Conservation (phyloP, 2,113 vertebrate genomes). For the Pantherophis guttatus region DNA sequence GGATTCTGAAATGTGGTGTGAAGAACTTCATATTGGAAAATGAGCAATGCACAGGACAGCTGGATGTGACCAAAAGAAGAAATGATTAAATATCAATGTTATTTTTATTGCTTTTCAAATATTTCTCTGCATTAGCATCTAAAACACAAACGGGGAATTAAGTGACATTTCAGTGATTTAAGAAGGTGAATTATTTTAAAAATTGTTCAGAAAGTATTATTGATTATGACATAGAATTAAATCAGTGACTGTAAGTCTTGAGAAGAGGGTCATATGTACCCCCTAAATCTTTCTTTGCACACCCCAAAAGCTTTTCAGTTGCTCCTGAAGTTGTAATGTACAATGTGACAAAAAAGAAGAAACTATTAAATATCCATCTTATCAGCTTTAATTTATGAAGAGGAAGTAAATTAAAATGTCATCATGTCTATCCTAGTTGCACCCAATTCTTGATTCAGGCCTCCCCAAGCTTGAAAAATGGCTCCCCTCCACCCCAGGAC, state of each 20-base stretch:
- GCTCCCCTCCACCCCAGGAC: background rate
- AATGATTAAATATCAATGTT: background rate
- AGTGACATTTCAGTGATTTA: background rate
- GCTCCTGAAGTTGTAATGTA: background rate
- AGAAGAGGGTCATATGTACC: background rate
- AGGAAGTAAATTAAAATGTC: background rate
- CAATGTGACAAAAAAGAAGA: background rate
- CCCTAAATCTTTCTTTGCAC: background rate
- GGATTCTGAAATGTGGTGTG: background rate
- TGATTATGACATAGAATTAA: background rate
- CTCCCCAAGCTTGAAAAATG: background rate
- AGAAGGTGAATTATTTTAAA: background rate
- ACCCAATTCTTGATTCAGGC: background rate
- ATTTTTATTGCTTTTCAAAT: background rate
- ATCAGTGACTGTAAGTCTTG: background rate
- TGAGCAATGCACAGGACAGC: background rate
- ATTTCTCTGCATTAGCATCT: too few species aligned
- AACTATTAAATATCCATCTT: background rate
- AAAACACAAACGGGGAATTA: background rate
- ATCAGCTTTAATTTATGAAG: background rate
- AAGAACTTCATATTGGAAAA: background rate
- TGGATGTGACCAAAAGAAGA: background rate
- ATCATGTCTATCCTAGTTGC: background rate
- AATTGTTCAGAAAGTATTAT: background rate
- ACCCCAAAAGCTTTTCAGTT: background rate